These are phyloP conservation scores for Crotalus viridis DNA, from an alignment of 2,113 vertebrate species.

Conservation along the genomic window DNA sequence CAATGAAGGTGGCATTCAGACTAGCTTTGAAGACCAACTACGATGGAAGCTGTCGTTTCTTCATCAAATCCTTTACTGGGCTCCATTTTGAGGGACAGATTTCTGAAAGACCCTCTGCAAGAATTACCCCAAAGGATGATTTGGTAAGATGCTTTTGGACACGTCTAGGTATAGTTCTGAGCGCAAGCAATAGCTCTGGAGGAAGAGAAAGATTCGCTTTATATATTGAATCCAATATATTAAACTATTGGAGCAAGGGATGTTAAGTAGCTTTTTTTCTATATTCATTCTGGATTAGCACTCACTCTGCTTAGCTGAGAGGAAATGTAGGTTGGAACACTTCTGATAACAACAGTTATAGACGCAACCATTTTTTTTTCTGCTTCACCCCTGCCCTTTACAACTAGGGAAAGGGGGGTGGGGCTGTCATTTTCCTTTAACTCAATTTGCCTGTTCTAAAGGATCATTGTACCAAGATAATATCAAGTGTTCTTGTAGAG, in stretches of 20 bases:
- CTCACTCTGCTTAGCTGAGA: not conserved
- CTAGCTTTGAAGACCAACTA: not conserved
- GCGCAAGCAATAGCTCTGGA: not conserved
- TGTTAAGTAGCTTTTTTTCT: rapidly evolving
- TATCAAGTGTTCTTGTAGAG: not conserved
- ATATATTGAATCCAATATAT: not conserved
- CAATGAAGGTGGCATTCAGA: not conserved
- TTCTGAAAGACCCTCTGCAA: not conserved
- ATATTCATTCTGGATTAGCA: conserved; percentile 20
- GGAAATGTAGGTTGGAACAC: not conserved
- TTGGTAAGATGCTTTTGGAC: not conserved
- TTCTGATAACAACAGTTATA: not conserved
- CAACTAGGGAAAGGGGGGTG: not conserved
- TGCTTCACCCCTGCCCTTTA: not conserved
- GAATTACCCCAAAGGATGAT: not conserved
- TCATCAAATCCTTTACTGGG: not conserved
- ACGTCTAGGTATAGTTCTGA: conserved; percentile 1
- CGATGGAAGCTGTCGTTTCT: not conserved
- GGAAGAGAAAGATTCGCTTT: not conserved
- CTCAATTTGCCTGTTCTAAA: conserved; percentile 4
- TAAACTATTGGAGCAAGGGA: not conserved
- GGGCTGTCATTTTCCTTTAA: not conserved
- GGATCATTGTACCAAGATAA: not conserved
- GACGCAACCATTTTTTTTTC: not conserved
- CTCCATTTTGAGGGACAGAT: not conserved